Evolutionary conservation across 2,797 vertebrate species (phyloP).

Genomic region (Halcyon smyrnensis): DNA sequence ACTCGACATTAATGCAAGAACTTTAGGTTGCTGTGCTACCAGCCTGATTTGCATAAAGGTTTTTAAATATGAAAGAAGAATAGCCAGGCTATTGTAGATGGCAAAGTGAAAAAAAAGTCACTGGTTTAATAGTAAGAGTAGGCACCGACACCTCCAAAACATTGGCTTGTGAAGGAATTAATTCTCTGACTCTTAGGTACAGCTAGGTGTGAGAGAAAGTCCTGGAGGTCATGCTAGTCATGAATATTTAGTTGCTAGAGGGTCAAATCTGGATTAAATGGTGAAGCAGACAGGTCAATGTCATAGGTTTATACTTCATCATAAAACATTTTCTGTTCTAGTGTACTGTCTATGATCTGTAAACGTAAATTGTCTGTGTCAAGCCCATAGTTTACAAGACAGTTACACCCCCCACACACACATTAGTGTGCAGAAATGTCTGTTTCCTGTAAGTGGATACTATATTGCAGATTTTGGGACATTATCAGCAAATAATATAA

Average conservation of each 20-base stretch:
- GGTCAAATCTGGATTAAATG: not conserved
- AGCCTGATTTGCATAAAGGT: slow-evolving; percentile 81
- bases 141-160: not conserved
- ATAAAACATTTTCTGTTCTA: not conserved
- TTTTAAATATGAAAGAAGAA: slow-evolving; percentile 81
- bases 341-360: not conserved
- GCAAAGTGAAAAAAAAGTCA: slow-evolving; percentile 1
- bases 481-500: not conserved
- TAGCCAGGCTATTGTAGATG: slow-evolving; percentile 73
- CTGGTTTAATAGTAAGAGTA: not conserved
- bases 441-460: not conserved
- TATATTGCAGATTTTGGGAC: not conserved
- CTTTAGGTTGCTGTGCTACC: slow-evolving; percentile 72
- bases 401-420: not conserved
- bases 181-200: slow-evolving; percentile 11
- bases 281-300: slow-evolving; percentile 14
- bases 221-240: not conserved
- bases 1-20: slow-evolving; percentile 77
- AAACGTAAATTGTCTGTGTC: not conserved
- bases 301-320: not conserved
- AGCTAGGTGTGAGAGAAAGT: not conserved
- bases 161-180: not conserved
- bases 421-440: not conserved
- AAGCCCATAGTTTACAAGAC: not conserved
- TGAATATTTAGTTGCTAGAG: slow-evolving; percentile 45